These are phyloP conservation scores for Cephonodes hylas DNA, from an alignment of 2,888 invertebrate genomes.

Conservation along the genomic window DNA sequence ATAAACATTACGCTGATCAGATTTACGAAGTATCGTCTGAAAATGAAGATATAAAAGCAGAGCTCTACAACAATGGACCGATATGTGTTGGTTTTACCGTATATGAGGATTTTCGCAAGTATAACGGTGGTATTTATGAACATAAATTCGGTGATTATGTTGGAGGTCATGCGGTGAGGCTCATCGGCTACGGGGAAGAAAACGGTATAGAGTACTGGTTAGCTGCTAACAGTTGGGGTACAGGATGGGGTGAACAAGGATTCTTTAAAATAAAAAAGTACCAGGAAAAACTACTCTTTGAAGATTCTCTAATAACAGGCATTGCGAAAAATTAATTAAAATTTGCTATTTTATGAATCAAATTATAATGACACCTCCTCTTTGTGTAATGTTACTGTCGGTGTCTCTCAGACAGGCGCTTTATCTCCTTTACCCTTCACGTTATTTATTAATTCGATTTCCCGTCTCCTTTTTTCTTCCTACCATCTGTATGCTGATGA, in stretches of 20 bases:
- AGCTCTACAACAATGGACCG: conserved; percentile 21
- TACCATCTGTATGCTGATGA: too few species aligned
- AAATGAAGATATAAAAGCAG: conserved; percentile 19
- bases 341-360: too few species aligned
- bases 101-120: conserved; percentile 16
- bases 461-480: too few species aligned
- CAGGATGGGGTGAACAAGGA: conserved; percentile 2
- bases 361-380: too few species aligned
- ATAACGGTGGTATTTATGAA: neutral
- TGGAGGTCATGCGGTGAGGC: conserved; percentile 14
- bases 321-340: too few species aligned
- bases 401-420: too few species aligned
- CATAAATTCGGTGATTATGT: neutral
- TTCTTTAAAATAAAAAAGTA: neutral
- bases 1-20: neutral
- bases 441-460: too few species aligned
- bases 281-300: neutral
- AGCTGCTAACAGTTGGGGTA: conserved; percentile 23
- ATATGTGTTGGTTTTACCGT: neutral
- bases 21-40: neutral
- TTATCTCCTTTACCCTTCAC: too few species aligned
- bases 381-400: too few species aligned
- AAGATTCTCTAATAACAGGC: too few species aligned
- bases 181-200: conserved; percentile 26
- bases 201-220: conserved; percentile 21